These are phyloP conservation scores for Formica exsecta DNA, from an alignment of 1,140 invertebrate species.

Conservation along the genomic window DNA sequence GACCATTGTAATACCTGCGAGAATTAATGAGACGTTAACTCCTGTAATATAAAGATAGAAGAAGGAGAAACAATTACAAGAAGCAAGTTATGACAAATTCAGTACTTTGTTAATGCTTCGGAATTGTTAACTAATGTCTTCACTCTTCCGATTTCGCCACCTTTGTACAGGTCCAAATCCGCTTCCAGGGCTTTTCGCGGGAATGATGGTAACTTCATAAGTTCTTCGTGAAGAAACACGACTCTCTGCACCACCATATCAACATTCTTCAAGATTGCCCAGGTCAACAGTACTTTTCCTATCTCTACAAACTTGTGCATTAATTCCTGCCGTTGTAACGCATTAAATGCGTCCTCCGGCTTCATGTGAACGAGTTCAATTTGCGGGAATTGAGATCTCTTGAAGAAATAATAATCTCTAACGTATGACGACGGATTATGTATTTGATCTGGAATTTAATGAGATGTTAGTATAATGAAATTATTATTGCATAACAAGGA, in stretches of 20 bases:
- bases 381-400: constrained; percentile 99
- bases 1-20: constrained; percentile 95
- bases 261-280: constrained; percentile 96
- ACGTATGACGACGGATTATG: constrained; percentile 98
- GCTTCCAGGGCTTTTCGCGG: constrained; percentile 99
- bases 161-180: constrained; percentile 97
- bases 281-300: constrained; percentile 96
- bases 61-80: background rate
- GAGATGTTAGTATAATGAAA: background rate
- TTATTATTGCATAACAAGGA: background rate
- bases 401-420: constrained; percentile 99
- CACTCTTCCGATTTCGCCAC: constrained; percentile 96
- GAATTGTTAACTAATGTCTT: constrained; percentile 98
- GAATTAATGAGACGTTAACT: background rate
- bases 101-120: constrained; percentile 96
- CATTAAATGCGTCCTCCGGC: constrained; percentile 95
- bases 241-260: constrained; percentile 98
- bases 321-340: constrained; percentile 96
- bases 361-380: constrained; percentile 97
- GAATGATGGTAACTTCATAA: constrained; percentile 99
- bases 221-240: constrained; percentile 99
- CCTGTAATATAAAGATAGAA: no score
- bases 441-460: constrained; percentile 92
- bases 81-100: background rate
- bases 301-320: constrained; percentile 98